Evolutionary conservation across 2,113 vertebrate species (phyloP).

Genomic region (Xiphophorus couchianus): DNA sequence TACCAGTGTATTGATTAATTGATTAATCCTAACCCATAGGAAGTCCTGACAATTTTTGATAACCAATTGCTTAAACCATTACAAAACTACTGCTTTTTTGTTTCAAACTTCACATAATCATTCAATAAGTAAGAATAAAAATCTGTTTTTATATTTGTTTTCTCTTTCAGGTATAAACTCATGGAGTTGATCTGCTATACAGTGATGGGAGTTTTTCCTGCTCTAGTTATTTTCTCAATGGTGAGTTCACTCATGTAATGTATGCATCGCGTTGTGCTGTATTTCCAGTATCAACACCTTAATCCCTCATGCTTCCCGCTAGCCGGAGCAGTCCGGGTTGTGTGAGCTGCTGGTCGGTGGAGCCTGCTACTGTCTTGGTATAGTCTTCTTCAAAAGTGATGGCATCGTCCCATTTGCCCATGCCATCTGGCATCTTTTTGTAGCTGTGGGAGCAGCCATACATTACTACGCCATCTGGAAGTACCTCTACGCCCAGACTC

Average conservation of each 20-base stretch:
- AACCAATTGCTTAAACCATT: too few species aligned
- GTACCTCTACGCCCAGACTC: conserved; percentile 86
- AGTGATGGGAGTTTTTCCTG: conserved; percentile 92
- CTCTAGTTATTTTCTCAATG: conserved; percentile 94
- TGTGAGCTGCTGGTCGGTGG: conserved; percentile 89
- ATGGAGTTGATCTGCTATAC: conserved; percentile 93
- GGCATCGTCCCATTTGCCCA: conserved; percentile 95
- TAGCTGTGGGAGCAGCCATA: conserved; percentile 88
- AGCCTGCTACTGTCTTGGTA: conserved; percentile 90
- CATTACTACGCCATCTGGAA: conserved; percentile 98
- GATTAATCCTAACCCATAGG: too few species aligned
- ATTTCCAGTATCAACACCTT: not conserved
- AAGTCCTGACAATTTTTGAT: too few species aligned
- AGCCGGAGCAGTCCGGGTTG: conserved; percentile 91
- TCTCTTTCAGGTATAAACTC: conserved; percentile 87
- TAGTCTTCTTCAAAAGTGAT: conserved; percentile 95
- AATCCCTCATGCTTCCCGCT: conserved; percentile 17
- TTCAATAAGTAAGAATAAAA: not conserved
- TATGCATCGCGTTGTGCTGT: not conserved
- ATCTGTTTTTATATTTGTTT: not conserved
- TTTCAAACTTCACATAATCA: too few species aligned
- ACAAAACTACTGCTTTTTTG: too few species aligned
- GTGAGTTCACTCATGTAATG: conserved; percentile 77
- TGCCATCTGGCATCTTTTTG: conserved; percentile 97
- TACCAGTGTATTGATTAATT: too few species aligned